phyloP scores from a whole-genome alignment of 2,797 vertebrate genomes.

The Lophius americanus region DNA sequence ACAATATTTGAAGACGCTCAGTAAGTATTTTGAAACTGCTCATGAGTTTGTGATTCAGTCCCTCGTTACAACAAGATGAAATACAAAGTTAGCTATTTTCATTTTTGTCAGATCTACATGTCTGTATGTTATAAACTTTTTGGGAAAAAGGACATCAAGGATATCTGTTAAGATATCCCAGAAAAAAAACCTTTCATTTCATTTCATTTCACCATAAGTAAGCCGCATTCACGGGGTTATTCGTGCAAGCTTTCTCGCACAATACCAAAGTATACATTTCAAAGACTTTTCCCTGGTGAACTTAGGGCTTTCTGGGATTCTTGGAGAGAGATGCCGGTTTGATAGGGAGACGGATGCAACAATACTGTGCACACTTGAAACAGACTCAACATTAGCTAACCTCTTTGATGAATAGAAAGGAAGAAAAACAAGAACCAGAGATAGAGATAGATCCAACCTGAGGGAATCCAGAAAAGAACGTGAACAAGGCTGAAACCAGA shows the following conservation, averaged over 20 bases:
- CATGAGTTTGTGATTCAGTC: slow-evolving; percentile 5
- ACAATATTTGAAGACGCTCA: slow-evolving; percentile 14
- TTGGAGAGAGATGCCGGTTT: slow-evolving; percentile 57
- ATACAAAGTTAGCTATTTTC: slow-evolving; percentile 2
- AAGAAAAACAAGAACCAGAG: slow-evolving; percentile 19
- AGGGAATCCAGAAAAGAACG: slow-evolving; percentile 19
- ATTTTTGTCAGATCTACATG: not conserved
- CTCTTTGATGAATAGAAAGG: slow-evolving; percentile 61
- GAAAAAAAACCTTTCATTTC: slow-evolving; percentile 32
- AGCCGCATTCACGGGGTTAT: slow-evolving; percentile 48
- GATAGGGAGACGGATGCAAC: slow-evolving; percentile 21
- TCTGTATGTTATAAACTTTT: too few relatives aligned
- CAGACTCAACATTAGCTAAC: slow-evolving; percentile 58
- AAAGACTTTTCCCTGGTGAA: slow-evolving; percentile 65
- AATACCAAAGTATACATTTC: slow-evolving; percentile 67
- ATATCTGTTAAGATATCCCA: slow-evolving; percentile 32
- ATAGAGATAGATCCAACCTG: not conserved
- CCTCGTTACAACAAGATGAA: slow-evolving; percentile 19
- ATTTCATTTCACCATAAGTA: slow-evolving; percentile 35
- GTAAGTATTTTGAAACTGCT: slow-evolving; percentile 15
- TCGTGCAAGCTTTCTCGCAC: slow-evolving; percentile 50
- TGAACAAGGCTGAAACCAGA: slow-evolving; percentile 13
- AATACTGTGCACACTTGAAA: slow-evolving; percentile 62
- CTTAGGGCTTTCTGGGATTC: slow-evolving; percentile 52
- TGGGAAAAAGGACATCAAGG: slow-evolving; percentile 1